A percentile compares a stretch with the other conserved stretches of the same genome.
These are phyloP conservation scores for Drosophila glabriapex DNA, from an alignment of 2,888 invertebrate species.

Conservation along the genomic window DNA sequence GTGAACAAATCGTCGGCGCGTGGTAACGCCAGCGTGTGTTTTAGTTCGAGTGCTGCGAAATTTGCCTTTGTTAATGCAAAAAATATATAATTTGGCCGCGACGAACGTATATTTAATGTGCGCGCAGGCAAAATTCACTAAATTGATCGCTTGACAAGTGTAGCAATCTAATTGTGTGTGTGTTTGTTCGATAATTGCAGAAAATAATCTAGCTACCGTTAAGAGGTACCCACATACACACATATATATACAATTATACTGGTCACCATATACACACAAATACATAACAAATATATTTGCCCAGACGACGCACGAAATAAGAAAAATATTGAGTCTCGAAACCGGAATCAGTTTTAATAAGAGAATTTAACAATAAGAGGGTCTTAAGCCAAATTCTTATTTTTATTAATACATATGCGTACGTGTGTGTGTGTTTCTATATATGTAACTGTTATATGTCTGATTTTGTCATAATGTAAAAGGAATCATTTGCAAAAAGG, in stretches of 20 bases:
- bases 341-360: conserved; percentile 7
- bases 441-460: conserved; percentile 28
- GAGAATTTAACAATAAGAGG: not conserved
- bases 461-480: conserved; percentile 18
- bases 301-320: conserved; percentile 47
- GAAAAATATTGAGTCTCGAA: conserved; percentile 12
- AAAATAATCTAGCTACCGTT: conserved; percentile 3
- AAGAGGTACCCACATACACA: not conserved
- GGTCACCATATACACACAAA: not conserved
- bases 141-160: conserved; percentile 21
- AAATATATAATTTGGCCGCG: conserved; percentile 17
- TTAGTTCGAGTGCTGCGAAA: not conserved
- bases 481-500: conserved; percentile 36
- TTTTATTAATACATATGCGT: not conserved
- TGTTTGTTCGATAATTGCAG: conserved; percentile 7
- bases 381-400: not conserved
- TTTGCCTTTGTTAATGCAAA: conserved; percentile 37
- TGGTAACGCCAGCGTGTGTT: not conserved
- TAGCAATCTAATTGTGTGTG: conserved; percentile 7
- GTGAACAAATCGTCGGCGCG: conserved; percentile 50
- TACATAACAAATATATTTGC: conserved; percentile 33
- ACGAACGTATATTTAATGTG: conserved; percentile 20
- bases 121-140: conserved; percentile 11
- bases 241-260: not conserved
- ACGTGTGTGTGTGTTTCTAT: conserved; percentile 5